Base-by-base conservation (phyloP, 35 echinoderm and acorn worm species). In the Strongylocentrotus purpuratus region DNA sequence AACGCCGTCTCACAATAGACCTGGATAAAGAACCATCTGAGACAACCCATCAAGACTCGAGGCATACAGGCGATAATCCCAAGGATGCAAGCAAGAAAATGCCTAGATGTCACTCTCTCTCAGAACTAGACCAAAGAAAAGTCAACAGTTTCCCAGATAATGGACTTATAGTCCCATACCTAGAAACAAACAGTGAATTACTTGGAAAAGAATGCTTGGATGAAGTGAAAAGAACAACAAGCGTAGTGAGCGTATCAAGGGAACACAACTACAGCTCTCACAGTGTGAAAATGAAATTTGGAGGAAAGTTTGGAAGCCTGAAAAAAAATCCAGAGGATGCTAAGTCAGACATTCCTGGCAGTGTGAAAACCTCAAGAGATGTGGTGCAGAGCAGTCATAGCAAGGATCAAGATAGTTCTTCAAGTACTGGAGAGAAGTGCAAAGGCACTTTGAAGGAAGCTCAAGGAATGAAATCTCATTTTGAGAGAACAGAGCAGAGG, bases 231-330 rank as follows among this genome's bases (percentile, higher is more conserved):
- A 93, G n/a, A 14, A 28, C 0, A 58, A 31, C 91, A 50, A 93
- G 20, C 25, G 32, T 33, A 91, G 32, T 13, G 89, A 32, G 33
- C 2, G 33, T 58, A 1, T 13, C 45, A 12, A 93, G 48, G 15
- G 91, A 58, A 33, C 91, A 93, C 31, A 93, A 47, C 17, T 50
- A 93, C 48, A 93, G 91, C 48, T 55, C 10, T 14, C 17, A 50
- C 11, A 93, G 91, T 47, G 91, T 93, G 46, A 47, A 93, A 46
- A 93, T 93, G 91, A 93, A 33, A 22, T 93, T 93, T 32, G 91
- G 91, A 46, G 91, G 91, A 31, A 93, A 93, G 46, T 93, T 93
- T n/a, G 91, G 91, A 48, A 93, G 91, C 48, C 91, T 93, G 32
- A n/a, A 93, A 47, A 93, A 93, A 58, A 93, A 28, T 46, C 1